These are phyloP conservation scores for Denticeps clupeoides DNA, from an alignment of 2,797 vertebrate species.

Conservation along the genomic window DNA sequence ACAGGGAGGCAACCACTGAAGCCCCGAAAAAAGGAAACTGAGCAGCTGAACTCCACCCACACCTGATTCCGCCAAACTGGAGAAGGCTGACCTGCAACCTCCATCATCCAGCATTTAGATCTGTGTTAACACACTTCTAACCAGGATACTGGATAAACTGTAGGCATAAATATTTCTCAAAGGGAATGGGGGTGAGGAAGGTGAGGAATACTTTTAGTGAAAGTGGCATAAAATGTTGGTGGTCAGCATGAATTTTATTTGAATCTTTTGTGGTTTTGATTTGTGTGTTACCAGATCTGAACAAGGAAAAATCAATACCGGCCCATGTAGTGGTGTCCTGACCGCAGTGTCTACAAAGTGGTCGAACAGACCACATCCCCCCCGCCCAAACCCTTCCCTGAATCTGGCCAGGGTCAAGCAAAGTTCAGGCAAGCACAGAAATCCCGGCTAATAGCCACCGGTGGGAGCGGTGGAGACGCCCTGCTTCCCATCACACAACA, in stretches of 20 bases:
- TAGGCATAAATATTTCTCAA: no score
- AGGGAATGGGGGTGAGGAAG: no score
- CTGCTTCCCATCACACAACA: slow-evolving; percentile 48
- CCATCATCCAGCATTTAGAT: no score
- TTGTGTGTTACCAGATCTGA: slow-evolving; percentile 11
- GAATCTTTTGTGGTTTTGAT: slow-evolving; percentile 5
- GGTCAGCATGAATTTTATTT: slow-evolving; percentile 26
- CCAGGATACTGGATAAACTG: no score
- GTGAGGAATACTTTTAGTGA: no score
- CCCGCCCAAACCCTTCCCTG: neutral
- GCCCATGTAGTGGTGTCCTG: slow-evolving; percentile 12
- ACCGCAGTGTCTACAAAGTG: slow-evolving; percentile 17
- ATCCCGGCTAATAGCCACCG: slow-evolving; percentile 45
- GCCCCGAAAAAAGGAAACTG: slow-evolving; percentile 11
- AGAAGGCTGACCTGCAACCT: no score
- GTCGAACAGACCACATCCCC: slow-evolving; percentile 4
- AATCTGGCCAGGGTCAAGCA: slow-evolving; percentile 23
- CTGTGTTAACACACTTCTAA: no score
- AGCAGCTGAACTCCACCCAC: slow-evolving; percentile 17
- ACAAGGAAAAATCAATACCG: slow-evolving; percentile 16
- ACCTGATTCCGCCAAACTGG: neutral
- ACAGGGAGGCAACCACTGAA: slow-evolving; percentile 8
- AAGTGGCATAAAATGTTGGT: no score
- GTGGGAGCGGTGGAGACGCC: slow-evolving; percentile 46
- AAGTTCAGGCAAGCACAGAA: slow-evolving; percentile 27